phyloP scores from a whole-genome alignment of 2,113 vertebrate genomes.

The Sisor rabdophorus region DNA sequence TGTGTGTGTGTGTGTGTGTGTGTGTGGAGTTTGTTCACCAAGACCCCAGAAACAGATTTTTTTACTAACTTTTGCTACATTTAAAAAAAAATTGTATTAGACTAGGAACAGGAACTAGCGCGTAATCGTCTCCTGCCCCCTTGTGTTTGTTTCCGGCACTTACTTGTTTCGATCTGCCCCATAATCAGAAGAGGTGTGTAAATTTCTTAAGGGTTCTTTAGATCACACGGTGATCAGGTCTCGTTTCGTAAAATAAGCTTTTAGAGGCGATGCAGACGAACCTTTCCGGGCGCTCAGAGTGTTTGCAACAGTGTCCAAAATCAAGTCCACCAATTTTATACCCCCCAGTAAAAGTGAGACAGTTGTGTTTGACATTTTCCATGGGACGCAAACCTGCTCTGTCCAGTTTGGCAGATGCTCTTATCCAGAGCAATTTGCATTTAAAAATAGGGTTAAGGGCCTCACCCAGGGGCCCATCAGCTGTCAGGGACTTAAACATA shows the following conservation, averaged over 20 bases:
- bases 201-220: not conserved
- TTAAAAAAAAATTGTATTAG: not conserved
- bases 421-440: too few species aligned
- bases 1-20: too few species aligned
- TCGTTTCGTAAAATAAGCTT: not conserved
- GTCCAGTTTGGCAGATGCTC: too few species aligned
- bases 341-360: too few species aligned
- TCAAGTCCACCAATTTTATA: not conserved
- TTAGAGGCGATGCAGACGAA: too few species aligned
- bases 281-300: not conserved
- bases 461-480: too few species aligned
- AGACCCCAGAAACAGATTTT: too few species aligned
- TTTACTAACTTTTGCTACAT: constrained; percentile 7
- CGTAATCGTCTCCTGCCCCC: not conserved
- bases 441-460: too few species aligned
- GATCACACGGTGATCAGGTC: not conserved
- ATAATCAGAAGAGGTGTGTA: not conserved
- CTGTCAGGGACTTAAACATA: too few species aligned
- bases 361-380: too few species aligned
- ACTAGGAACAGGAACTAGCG: constrained; percentile 19
- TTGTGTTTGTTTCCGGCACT: constrained; percentile 1
- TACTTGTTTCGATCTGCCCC: not conserved
- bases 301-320: too few species aligned
- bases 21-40: constrained; percentile 22
- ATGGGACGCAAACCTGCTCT: too few species aligned